A percentile compares a stretch with the other conserved stretches of the same genome.
These are phyloP conservation scores for Stomatorhinus walkeri DNA, from an alignment of 2,797 vertebrate genomes.

Conservation along the genomic window DNA sequence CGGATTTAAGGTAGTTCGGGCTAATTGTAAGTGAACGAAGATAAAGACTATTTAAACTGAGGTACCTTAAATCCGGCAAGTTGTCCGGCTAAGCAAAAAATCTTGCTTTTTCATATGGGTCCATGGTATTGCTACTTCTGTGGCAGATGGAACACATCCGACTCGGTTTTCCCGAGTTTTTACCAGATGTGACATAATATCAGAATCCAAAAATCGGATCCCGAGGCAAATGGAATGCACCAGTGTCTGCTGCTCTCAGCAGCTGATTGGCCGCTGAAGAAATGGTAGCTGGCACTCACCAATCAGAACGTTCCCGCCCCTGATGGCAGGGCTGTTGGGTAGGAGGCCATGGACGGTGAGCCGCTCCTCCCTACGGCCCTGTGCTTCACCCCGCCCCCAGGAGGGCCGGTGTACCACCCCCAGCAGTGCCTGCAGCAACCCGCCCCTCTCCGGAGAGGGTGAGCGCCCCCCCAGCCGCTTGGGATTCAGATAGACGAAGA, in stretches of 20 bases:
- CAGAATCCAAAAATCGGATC: no score
- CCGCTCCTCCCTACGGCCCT: conserved; percentile 54
- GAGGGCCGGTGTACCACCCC: conserved; percentile 77
- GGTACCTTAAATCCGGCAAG: no score
- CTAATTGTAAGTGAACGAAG: no score
- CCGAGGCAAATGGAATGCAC: no score
- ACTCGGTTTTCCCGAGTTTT: no score
- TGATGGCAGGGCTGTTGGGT: conserved; percentile 77
- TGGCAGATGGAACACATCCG: no score
- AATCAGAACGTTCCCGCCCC: conserved; percentile 77
- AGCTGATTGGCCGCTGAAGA: background rate
- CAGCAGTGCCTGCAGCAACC: conserved; percentile 76
- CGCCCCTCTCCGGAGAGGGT: conserved; percentile 49
- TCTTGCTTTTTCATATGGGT: no score
- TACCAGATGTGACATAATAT: no score
- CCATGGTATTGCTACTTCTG: no score
- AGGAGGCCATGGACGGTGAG: conserved; percentile 79
- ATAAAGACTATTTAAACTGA: no score
- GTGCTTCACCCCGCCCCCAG: conserved; percentile 54
- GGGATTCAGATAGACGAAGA: conserved; percentile 83
- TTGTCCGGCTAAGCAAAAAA: no score
- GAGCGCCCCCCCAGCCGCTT: conserved; percentile 59
- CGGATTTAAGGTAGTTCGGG: no score
- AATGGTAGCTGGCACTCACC: conserved; percentile 61
- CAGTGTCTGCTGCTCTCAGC: background rate